A percentile compares a stretch with the other conserved stretches of the same genome.
Conservation (phyloP, 2,113 vertebrate genomes). For the Leucoraja erinaceus region DNA sequence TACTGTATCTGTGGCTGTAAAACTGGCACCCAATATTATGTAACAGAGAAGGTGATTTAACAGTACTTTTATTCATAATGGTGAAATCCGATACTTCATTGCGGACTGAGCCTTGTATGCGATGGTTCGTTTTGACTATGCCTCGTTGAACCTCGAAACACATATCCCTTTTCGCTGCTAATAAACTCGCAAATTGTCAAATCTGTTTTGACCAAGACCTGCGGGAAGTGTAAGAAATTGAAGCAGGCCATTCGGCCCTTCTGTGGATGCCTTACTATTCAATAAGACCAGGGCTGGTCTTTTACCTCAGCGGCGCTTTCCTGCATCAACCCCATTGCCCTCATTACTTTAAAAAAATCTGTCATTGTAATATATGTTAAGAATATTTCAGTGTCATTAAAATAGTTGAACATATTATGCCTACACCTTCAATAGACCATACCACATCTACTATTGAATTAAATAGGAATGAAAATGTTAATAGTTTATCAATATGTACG, state of each 20-base stretch:
- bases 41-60: not conserved
- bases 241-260: too few relatives aligned
- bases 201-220: too few relatives aligned
- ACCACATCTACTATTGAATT: too few relatives aligned
- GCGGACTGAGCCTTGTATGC: not conserved
- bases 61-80: constrained; percentile 1
- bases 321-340: too few relatives aligned
- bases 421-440: not conserved
- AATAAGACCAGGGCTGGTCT: too few relatives aligned
- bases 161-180: not conserved
- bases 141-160: not conserved
- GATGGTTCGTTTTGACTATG: not conserved
- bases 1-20: not conserved
- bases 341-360: not conserved
- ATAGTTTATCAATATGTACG: not conserved
- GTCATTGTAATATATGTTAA: too few relatives aligned
- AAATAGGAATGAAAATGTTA: too few relatives aligned
- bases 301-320: too few relatives aligned
- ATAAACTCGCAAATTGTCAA: not conserved
- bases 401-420: too few relatives aligned
- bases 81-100: not conserved
- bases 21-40: not conserved
- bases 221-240: not conserved
- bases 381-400: not conserved
- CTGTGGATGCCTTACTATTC: too few relatives aligned